Base-by-base conservation (phyloP, 2,797 vertebrate genomes). In the Manis crassicaudata region DNA sequence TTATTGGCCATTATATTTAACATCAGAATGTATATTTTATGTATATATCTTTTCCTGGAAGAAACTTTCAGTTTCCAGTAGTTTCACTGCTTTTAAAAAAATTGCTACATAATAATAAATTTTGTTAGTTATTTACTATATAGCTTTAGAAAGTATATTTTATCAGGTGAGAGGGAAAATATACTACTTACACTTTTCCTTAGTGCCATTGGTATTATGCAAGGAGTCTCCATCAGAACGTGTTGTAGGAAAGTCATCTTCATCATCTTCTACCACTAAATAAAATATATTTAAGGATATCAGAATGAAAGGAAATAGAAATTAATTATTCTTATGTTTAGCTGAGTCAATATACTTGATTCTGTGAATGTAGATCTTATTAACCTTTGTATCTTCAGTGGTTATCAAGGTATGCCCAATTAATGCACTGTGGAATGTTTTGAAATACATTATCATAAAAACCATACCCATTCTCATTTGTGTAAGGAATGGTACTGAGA, bases 191-290 rank as follows among this genome's bases (percentile, higher is more conserved):
- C 99, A 50, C 98, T 99, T 99, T 97, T 99, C 99, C 98, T 99
- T 99, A 98, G 98, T 99, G 98, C 98, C 99, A 92, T 99, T 99
- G 97, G 99, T 99, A 98, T 99, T 99, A 98, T 99, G 99, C 91
- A 99, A 98, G 98, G 98, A 99, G 88, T 99, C 99, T 16, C 99
- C 98, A 88, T 99, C 99, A 2, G 99, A 97, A 94, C 98, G 99
- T 85, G 99, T 98, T 27, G 98, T 98, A 88, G 99, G 99, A 96
- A 99, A 99, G 95, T 99, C 99, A 52, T 99, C 99, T 98, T 99
- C 99, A 81, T 99, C 99, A 60, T 99, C 99, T 98, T 99, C 99
- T 93, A 99, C 99, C 97, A 99, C 98, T 99, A 97, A 92, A 98
- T 97, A 96, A 97, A 96, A 97, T 23, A 96, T 20, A 97, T 92